Evolutionary conservation across 2,888 invertebrate species (phyloP), one percentile per base, ranked within the genome.

Genomic region (Drosophila mettleri): DNA sequence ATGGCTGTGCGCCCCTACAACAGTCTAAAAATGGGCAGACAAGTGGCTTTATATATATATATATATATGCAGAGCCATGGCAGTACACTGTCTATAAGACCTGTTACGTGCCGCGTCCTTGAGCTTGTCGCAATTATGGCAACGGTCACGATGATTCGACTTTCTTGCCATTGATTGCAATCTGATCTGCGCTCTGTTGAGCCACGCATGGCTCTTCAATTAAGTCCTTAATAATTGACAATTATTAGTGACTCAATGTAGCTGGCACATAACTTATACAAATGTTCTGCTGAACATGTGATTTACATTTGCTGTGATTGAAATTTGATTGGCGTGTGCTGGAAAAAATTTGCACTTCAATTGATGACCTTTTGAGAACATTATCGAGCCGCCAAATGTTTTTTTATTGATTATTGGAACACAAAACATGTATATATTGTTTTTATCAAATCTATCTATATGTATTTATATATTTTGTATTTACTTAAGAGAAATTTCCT

Each of bases 41-140:
- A 57, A 31, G 24, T 20, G 71, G 45, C 64, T 53, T 51, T 70
- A 72, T 65, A 58, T 53, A 45, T 45, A 45, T 22, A 33, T 43
- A 24, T 29, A 46, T 38, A 34, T 46, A 27, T 31, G n/a, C 14
- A 46, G 27, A 33, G 14, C 22, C 33, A 31, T 38, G 22, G 31
- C 31, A 33, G n/a, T 43, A 22, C 43, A 68, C 24, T 53, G 54
- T 22, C 27, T 34, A 49, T 60, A 41, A 59, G 53, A 45, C 24
- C 45, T 60, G 49, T 78, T 78, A 78, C 59, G 67, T 67, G 64
- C 18, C 45, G 46, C 69, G 88, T 82, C 81, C 81, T 82, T 86
- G 88, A 69, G 72, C 57, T 59, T 76, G 49, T 58, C 67, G 66
- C 62, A 68, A 78, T 64, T 62, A 65, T 79, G 58, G 52, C 54